Evolutionary conservation across 2,888 invertebrate genomes (phyloP), one percentile per base, ranked within the genome.

Genomic region (Thymelicus acteon): DNA sequence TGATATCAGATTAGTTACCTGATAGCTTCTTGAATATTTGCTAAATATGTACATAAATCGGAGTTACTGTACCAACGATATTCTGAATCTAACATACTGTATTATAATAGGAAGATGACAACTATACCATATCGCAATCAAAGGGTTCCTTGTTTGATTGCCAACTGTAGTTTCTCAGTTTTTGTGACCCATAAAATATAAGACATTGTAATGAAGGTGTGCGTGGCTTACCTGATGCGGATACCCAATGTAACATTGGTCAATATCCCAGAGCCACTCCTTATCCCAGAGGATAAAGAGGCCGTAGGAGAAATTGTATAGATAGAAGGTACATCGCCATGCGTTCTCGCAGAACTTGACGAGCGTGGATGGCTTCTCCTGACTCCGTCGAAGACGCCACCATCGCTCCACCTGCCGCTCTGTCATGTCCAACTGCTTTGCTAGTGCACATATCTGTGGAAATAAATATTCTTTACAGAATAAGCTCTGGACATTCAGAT

Each of bases 231-330:
- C 97, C 95, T 97, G 97, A 90, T 96, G 95, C 13, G 97, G 97
- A 84, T 96, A 97, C 44, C 95, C 96, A 67, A 95, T 86, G 95
- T 98, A 99, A 85, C 98, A 98, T 83, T 97, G 94, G 78, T 97
- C 97, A 74, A 98, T 98, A 84, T 98, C 96, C 98, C 98, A 98
- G 78, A 99, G 94, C 98, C 98, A 99, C 70, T 97, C 95, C 92
- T 99, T 99, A 89, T 98, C 96, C 98, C 98, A 98, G 52, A 99
- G 93, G 72, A 97, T 95, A 80, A 95, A 95, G 39, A 98, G 81
- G 24, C 99, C 99, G 90, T 96, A 98, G 39, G 95, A 85, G 87
- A 98, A 98, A 81, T 97, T 97, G 86, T 95, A 96, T 4, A 96
- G 89, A 86, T 99, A 99, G 93, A 98, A 99, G 67, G 96, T 92